Conservation (phyloP, 2,113 vertebrate species). For the Mastomys natalensis region DNA sequence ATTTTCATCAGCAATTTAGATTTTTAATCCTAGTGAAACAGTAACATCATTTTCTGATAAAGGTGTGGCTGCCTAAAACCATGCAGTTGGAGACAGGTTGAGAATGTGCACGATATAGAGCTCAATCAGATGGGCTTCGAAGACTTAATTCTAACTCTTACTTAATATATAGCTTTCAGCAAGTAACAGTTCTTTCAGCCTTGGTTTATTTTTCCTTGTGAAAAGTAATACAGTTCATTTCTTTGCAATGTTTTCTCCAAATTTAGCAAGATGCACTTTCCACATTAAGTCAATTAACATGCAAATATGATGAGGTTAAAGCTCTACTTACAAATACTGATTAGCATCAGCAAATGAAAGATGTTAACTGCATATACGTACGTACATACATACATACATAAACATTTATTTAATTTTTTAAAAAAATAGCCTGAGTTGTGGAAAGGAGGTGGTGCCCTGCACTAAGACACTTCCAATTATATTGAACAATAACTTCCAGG, state of each 20-base stretch:
- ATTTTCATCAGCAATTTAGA: constrained; percentile 36
- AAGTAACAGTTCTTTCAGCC: background rate
- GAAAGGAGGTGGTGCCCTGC: background rate
- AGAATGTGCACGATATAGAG: background rate
- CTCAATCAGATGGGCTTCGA: background rate
- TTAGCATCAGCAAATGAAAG: background rate
- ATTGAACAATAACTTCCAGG: background rate
- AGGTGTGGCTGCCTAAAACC: constrained; percentile 7
- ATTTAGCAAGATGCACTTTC: constrained; percentile 31
- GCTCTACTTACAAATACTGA: constrained; percentile 25
- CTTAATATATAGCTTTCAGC: background rate
- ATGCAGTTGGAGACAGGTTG: background rate
- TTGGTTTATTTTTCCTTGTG: background rate
- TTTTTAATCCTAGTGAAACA: background rate
- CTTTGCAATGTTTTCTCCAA: background rate
- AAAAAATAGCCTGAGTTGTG: constrained; percentile 4
- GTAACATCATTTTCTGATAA: constrained; percentile 44
- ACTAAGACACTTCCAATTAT: background rate
- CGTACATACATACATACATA: background rate
- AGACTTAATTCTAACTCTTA: background rate
- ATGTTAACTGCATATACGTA: constrained; percentile 33
- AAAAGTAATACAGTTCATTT: background rate
- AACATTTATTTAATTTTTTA: constrained; percentile 9
- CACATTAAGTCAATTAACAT: background rate
- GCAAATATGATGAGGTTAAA: background rate